Base-by-base conservation (phyloP, 2,113 vertebrate genomes). In the Oryzias celebensis region DNA sequence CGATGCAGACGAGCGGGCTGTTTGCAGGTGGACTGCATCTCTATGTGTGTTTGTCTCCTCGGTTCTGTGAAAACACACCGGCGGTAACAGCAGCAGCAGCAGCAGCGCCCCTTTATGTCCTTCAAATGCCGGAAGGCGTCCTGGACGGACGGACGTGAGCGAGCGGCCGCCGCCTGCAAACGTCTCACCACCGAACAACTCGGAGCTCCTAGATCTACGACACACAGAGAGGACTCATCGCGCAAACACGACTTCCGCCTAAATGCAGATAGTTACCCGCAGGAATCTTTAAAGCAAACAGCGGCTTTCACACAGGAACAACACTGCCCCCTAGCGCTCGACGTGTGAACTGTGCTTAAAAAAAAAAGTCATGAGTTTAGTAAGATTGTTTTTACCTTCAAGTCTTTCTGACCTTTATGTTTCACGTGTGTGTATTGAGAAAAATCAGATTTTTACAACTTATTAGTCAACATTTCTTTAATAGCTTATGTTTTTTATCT, bases 51-150 rank as follows among this genome's bases (percentile, higher is more conserved):
- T 22, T 1, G 26, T 22, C 47, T 59, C 70, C 49, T 44, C 46
- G 8, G 36, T 36, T 36, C 10, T 36, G 72, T 41, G 28, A 52
- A 67, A 68, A 74, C 63, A 73, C 48, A 64, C 73, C 10, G 69
- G 36, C 36, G 36, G 36, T 36, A 24, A 48, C 20, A 20, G 20
- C 20, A 24, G 51, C 20, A 20, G 20, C 20, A 24, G 51, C 49
- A 31, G 62, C 54, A 14, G 58, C 60, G 36, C 64, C 14, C 63
- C 20, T 43, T 46, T 24, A 64, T 82, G 86, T 54, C 86, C 85
- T 88, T 87, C 85, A 87, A 60, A 83, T 41, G 8, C 57, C 73
- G 52, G 17, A 54, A 71, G n/a, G 50, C 77, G 45, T 36, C 45
- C 44, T 58, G 51, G 7, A 59, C 48, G 1, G 57, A n/a, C 17